Conservation (phyloP, 2,113 vertebrate genomes). For the Pseudorectes ferrugineus region DNA sequence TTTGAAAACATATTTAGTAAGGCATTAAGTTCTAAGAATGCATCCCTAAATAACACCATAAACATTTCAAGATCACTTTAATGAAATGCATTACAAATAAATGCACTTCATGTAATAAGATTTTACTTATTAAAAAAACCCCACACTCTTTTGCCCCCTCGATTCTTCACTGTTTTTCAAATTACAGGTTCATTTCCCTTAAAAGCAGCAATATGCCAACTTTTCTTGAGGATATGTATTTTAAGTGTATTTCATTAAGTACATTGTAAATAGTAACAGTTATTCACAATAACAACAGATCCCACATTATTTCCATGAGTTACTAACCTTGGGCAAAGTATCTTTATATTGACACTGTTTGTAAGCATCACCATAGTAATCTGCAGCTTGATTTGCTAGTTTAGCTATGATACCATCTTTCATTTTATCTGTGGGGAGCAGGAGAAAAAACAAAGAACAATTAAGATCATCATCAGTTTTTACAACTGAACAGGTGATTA, state of each 20-base stretch:
- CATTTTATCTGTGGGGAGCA: slow-evolving; percentile 86
- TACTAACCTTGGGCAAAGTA: slow-evolving; percentile 94
- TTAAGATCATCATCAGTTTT: not conserved
- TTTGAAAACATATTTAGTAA: slow-evolving; percentile 52
- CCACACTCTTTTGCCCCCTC: not conserved
- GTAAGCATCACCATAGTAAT: slow-evolving; percentile 95
- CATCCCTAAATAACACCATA: not conserved
- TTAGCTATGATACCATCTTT: slow-evolving; percentile 96
- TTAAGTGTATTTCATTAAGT: not conserved
- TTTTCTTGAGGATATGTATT: not conserved
- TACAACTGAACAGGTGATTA: not conserved
- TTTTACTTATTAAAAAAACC: not conserved
- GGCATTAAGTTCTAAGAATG: slow-evolving; percentile 5
- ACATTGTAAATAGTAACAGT: not conserved
- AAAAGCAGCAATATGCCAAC: not conserved
- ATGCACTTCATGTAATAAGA: not conserved
- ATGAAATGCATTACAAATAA: not conserved
- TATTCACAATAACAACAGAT: not conserved
- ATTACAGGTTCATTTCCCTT: not conserved
- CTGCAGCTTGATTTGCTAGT: slow-evolving; percentile 94
- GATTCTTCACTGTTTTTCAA: not conserved
- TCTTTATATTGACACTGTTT: slow-evolving; percentile 99
- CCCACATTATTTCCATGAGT: not conserved
- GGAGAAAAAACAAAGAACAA: not conserved
- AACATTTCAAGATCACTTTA: not conserved